Percentiles rank a stretch among this genome's conserved stretches.
These are phyloP conservation scores for Otus sunia DNA, from an alignment of 2,113 vertebrate species.

Conservation along the genomic window DNA sequence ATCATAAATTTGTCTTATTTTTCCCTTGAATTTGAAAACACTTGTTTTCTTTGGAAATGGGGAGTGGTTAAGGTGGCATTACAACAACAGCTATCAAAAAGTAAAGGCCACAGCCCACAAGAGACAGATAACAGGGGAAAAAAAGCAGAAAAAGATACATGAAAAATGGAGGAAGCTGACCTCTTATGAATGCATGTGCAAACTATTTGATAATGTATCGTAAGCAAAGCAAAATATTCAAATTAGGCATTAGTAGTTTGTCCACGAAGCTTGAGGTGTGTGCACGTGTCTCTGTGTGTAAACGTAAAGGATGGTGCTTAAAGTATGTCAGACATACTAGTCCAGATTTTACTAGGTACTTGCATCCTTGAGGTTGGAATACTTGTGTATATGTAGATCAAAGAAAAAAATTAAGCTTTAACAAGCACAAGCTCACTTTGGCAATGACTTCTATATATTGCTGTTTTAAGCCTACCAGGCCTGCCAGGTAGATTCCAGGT, in stretches of 20 bases:
- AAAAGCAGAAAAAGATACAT: not conserved
- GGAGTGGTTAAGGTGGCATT: not conserved
- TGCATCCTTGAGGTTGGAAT: not conserved
- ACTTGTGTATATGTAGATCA: not conserved
- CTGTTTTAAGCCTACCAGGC: not conserved
- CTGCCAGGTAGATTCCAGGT: not conserved
- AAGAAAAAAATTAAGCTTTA: not conserved
- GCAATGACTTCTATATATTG: not conserved
- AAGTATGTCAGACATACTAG: not conserved
- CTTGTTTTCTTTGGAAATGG: not conserved
- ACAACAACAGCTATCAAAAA: not conserved
- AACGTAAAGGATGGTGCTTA: not conserved
- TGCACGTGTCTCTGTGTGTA: accelerated
- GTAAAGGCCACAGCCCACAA: not conserved
- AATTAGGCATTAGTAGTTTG: not conserved
- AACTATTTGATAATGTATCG: not conserved
- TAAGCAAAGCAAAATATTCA: not conserved
- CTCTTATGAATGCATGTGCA: not conserved
- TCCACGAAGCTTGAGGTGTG: not conserved
- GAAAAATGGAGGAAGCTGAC: not conserved
- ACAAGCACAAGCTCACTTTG: not conserved
- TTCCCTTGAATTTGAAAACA: not conserved
- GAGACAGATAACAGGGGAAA: not conserved
- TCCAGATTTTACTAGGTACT: not conserved
- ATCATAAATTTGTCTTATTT: not conserved